Evolutionary conservation across 2,113 vertebrate species (phyloP).

Genomic region (Apaloderma vittatum): DNA sequence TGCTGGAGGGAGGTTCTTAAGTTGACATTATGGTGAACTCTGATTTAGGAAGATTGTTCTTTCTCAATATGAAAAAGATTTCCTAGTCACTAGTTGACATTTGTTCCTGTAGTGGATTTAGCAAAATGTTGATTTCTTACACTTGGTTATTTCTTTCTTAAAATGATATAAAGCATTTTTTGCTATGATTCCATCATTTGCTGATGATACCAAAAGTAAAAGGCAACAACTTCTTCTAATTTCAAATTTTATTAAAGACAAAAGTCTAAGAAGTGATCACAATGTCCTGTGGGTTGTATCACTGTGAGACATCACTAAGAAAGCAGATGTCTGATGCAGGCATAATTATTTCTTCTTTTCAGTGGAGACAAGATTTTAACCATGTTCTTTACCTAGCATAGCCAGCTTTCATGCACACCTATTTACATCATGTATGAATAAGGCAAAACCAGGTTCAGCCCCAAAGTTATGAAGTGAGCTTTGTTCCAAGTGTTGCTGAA

Average conservation of each 20-base stretch:
- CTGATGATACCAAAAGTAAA: neutral
- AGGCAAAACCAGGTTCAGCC: neutral
- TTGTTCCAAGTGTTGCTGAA: neutral
- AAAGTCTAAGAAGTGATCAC: neutral
- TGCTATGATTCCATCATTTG: neutral
- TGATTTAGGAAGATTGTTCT: neutral
- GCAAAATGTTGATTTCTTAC: neutral
- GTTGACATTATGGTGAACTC: neutral
- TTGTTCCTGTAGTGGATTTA: neutral
- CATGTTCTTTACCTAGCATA: neutral
- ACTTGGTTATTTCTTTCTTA: neutral
- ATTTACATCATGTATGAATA: neutral
- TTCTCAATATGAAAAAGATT: neutral
- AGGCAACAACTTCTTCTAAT: neutral
- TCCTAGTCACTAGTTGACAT: neutral
- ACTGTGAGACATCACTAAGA: neutral
- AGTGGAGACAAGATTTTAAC: neutral
- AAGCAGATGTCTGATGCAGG: neutral
- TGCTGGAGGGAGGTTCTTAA: accelerated
- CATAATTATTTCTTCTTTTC: neutral
- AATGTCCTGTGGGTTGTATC: neutral
- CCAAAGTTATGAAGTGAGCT: neutral
- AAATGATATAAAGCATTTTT: neutral
- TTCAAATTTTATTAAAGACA: neutral
- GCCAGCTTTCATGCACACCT: neutral